These are phyloP conservation scores for Lophius piscatorius DNA, from an alignment of 2,113 vertebrate species.

Conservation along the genomic window DNA sequence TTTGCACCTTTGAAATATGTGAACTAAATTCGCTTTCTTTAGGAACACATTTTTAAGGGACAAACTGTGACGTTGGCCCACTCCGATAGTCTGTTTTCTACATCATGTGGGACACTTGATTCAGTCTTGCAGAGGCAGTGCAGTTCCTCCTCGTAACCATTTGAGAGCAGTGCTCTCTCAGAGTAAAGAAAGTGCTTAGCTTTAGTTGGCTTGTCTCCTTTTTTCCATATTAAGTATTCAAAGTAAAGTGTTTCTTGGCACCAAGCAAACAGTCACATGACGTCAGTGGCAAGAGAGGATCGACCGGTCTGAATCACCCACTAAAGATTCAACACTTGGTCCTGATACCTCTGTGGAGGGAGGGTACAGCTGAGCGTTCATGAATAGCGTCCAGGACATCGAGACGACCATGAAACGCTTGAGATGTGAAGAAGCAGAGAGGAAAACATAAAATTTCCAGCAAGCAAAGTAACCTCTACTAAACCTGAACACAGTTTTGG, in stretches of 20 bases:
- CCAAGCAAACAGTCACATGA: conserved; percentile 30
- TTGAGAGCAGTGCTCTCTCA: conserved; percentile 58
- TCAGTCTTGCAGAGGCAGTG: neutral
- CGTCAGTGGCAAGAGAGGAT: conserved; percentile 44
- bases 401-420: neutral
- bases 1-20: too few species aligned
- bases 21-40: too few species aligned
- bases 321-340: conserved; percentile 49
- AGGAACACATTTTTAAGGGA: too few species aligned
- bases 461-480: too few species aligned
- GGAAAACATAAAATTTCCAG: neutral
- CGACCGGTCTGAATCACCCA: conserved; percentile 58
- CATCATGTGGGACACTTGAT: neutral
- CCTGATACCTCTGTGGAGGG: conserved; percentile 3
- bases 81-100: too few species aligned
- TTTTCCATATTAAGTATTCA: conserved; percentile 16
- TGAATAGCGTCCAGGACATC: neutral
- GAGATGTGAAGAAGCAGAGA: neutral
- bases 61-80: too few species aligned
- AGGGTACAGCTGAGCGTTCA: conserved; percentile 16
- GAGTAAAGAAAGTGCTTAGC: neutral
- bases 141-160: conserved; percentile 46
- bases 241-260: conserved; percentile 4
- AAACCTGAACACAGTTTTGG: too few species aligned
- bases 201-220: neutral